A percentile compares a stretch with the other conserved stretches of the same genome.
Evolutionary conservation across 2,113 vertebrate genomes (phyloP).

Genomic region (Notechis scutatus): DNA sequence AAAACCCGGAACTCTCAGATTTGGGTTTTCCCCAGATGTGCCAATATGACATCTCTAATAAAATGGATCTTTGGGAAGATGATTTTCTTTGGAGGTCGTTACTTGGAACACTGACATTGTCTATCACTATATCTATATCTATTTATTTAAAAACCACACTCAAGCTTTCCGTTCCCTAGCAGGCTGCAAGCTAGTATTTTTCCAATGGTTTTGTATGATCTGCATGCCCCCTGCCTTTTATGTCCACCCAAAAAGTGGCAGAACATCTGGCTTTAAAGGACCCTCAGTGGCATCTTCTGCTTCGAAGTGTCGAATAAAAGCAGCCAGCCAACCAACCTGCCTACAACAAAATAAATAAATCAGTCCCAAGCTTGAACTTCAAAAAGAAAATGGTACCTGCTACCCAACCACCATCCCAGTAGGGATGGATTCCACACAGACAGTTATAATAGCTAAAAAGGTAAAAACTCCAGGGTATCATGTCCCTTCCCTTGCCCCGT

Average conservation of each 20-base stretch:
- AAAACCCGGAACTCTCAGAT: too few species aligned
- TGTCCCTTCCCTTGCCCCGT: slow-evolving; percentile 35
- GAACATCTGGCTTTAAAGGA: slow-evolving; percentile 49
- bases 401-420: slow-evolving; percentile 43
- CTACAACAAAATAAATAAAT: slow-evolving; percentile 65
- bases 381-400: slow-evolving; percentile 46
- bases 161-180: too few species aligned
- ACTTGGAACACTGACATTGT: too few species aligned
- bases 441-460: slow-evolving; percentile 24
- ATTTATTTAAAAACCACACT: too few species aligned
- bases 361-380: slow-evolving; percentile 59
- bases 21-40: too few species aligned
- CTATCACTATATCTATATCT: too few species aligned
- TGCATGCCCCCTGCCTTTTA: not conserved
- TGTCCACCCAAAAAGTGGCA: not conserved
- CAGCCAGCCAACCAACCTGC: slow-evolving; percentile 51
- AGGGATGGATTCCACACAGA: slow-evolving; percentile 46
- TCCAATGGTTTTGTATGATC: slow-evolving; percentile 8
- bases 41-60: too few species aligned
- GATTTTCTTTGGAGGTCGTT: too few species aligned
- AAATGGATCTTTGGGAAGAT: too few species aligned
- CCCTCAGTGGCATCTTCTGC: slow-evolving; percentile 14
- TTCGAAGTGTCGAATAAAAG: slow-evolving; percentile 58
- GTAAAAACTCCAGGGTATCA: slow-evolving; percentile 43
- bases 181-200: slow-evolving; percentile 21